Conservation (phyloP, 2,797 vertebrate species). For the Crocidura indochinensis region DNA sequence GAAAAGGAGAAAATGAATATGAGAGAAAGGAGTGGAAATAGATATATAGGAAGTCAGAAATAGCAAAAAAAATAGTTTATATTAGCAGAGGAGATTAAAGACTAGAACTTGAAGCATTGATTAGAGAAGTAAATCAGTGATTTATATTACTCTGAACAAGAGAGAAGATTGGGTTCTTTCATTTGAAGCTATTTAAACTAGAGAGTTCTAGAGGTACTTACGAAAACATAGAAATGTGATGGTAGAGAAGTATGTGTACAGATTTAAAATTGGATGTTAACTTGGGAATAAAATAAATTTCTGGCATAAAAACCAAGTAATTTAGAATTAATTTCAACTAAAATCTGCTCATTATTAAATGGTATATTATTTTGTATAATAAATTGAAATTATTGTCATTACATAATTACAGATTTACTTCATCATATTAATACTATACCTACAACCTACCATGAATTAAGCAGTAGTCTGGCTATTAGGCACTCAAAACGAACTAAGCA, state of each 20-base stretch:
- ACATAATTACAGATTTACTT: not conserved
- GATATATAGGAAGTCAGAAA: not conserved
- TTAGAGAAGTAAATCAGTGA: not conserved
- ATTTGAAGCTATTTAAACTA: conserved; percentile 29
- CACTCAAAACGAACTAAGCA: not conserved
- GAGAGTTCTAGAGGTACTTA: not conserved
- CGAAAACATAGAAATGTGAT: not conserved
- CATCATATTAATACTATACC: not conserved
- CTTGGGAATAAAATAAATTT: conserved; percentile 12
- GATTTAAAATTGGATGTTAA: conserved; percentile 38
- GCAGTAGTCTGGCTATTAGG: conserved; percentile 7
- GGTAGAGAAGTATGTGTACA: not conserved
- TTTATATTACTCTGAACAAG: not conserved
- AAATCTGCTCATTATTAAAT: conserved; percentile 52
- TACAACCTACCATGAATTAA: not conserved
- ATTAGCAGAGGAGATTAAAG: conserved; percentile 27
- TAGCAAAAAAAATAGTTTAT: not conserved
- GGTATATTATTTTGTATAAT: not conserved
- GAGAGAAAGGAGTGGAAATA: not conserved
- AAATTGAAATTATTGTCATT: conserved; percentile 27
- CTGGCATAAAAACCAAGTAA: not conserved
- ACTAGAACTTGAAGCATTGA: conserved; percentile 3
- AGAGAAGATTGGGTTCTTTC: conserved; percentile 40
- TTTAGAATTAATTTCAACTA: conserved; percentile 58
- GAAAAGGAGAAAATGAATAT: conserved; percentile 47